Evolutionary conservation across 2,113 vertebrate genomes (phyloP), one percentile per base, ranked within the genome.

Genomic region (Pollachius pollachius): DNA sequence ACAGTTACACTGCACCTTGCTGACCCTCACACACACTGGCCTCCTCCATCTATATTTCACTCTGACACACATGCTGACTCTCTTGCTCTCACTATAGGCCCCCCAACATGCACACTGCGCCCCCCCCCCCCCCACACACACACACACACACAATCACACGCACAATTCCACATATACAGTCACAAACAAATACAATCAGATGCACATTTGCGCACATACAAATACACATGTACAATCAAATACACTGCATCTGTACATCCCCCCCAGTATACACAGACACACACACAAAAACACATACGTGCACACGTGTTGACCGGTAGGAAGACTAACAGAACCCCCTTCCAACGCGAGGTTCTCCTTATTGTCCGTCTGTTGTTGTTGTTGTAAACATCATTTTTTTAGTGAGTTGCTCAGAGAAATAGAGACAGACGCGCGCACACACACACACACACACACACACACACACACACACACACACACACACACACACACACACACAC

Each of bases 1-100:
- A 93, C 92, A 92, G 92, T 93, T 93, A 93, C 92, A 93, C 92
- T 92, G 92, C 91, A 92, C 92, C 92, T 92, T 74, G 76, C 85
- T 92, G 92, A 93, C 92, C 92, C 89, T 86, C 86, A 80, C 89
- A 90, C 88, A 90, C 90, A 90, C 87, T 48, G 88, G 87, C 88
- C 91, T 91, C 90, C 83, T 92, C 92, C 87, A 92, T 93, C 92
- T 93, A 92, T 92, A 93, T 93, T 93, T 93, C 91, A 91, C 90
- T 91, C 85, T 92, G 91, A 91, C 90, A 91, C 87, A 87, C 90
- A 82, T 89, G 85, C 91, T 90, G 89, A 90, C 87, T 90, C 81
- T 66, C 76, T 73, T 75, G 68, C 73, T 83, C 75, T 73, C 74
- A 58, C 68, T 64, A 25, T 74, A 9, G 3, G 21, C 65, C 54